Evolutionary conservation across 2,113 vertebrate species (phyloP).

Genomic region (Lontra canadensis): DNA sequence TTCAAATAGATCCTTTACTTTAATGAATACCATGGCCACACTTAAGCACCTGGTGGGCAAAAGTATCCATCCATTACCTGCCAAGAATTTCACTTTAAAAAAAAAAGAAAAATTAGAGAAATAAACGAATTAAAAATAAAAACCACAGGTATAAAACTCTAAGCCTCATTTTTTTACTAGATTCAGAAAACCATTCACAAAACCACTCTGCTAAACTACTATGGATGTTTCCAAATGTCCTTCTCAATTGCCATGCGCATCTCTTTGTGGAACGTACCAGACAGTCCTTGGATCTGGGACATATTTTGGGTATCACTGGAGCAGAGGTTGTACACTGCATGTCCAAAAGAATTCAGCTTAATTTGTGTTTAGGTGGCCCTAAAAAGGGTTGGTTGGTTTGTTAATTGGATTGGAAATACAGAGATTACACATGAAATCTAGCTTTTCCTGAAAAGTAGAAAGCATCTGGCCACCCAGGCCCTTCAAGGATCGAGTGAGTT

Average conservation of each 20-base stretch:
- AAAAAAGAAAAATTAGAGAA: background rate
- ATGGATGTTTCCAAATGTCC: slow-evolving; percentile 14
- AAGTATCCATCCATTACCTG: background rate
- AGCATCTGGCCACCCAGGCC: background rate
- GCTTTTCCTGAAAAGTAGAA: slow-evolving; percentile 41
- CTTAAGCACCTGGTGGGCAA: background rate
- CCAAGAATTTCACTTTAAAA: background rate
- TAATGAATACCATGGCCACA: background rate
- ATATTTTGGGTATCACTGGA: background rate
- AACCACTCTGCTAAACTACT: background rate
- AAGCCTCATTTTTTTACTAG: background rate
- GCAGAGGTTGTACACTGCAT: background rate
- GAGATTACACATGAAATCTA: background rate
- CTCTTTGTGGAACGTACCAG: background rate
- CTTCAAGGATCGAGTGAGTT: background rate
- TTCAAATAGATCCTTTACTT: background rate
- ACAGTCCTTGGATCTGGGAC: background rate
- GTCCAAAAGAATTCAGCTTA: background rate
- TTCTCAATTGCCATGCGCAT: background rate
- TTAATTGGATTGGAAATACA: background rate
- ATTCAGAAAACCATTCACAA: slow-evolving; percentile 46
- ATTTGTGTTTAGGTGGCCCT: background rate
- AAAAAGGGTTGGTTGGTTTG: background rate
- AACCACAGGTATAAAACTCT: background rate
- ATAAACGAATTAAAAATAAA: background rate